Evolutionary conservation across 1,140 invertebrate species (phyloP), one percentile per base, ranked within the genome.

Genomic region (Belonocnema kinseyi): DNA sequence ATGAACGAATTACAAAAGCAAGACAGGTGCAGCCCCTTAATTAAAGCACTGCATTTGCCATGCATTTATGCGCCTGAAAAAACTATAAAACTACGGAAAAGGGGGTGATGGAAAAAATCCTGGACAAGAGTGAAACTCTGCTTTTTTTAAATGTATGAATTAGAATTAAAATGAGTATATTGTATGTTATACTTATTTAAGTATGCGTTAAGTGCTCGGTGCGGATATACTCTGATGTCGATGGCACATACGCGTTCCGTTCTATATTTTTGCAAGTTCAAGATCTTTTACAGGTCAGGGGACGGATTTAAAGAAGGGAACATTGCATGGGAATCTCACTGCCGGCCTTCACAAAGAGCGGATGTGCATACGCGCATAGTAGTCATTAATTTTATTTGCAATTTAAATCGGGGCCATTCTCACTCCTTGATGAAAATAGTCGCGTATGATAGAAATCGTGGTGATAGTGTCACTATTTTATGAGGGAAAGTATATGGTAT

Each of bases 251-350:
- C 46, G 58, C 50, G 74, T 74, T 51, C 51, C 53, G 75, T 71
- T 79, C 80, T 51, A 80, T 72, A 82, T 83, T 79, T 81, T 82
- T 82, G 52, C 80, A 83, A 85, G 83, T 84, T 85, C 80, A 83
- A 85, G 82, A 79, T 80, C 76, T 73, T 77, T 85, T 79, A 76
- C 58, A 77, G 71, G 79, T 84, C 70, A 73, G 12, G 51, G 72
- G 61, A 73, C 17, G 56, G n/a, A 50, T 53, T 78, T 33, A 46
- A 79, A 78, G 66, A 77, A 74, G 72, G 61, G 21, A 72, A 80
- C 76, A 78, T 77, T 56, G 77, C 75, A 72, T 84, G 79, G 75
- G 83, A 84, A 66, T 70, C 78, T 76, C 78, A 52, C 74, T 72
- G 53, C 5, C 72, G 50, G 1, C 21, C 16, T 75, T 50, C 77